Conservation (phyloP, 2,888 invertebrate genomes). For the Plebejus melissa region DNA sequence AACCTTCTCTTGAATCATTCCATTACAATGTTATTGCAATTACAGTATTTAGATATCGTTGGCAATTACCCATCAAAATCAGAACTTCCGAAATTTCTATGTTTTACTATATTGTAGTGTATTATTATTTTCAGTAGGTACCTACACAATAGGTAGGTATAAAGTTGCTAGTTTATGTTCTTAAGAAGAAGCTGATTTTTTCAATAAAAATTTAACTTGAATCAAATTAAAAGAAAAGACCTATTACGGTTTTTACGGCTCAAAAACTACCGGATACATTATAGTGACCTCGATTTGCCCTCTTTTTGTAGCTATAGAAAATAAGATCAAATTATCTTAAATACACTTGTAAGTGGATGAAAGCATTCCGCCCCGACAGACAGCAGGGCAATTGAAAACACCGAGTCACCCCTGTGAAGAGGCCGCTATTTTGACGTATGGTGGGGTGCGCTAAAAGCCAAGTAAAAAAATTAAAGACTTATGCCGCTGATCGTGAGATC, state of each 20-base stretch:
- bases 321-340: conserved; percentile 29
- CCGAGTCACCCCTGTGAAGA: conserved; percentile 50
- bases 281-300: conserved; percentile 6
- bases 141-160: not conserved
- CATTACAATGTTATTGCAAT: too few relatives aligned
- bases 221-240: not conserved
- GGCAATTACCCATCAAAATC: too few relatives aligned
- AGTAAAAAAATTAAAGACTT: conserved; percentile 26
- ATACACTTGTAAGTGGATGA: conserved; percentile 38
- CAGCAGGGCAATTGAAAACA: conserved; percentile 34
- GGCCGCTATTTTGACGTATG: conserved; percentile 57
- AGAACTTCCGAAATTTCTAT: too few relatives aligned
- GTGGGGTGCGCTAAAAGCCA: conserved; percentile 32
- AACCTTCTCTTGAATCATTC: too few relatives aligned
- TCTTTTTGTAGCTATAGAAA: conserved; percentile 25
- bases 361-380: conserved; percentile 41
- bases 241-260: not conserved
- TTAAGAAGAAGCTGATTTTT: not conserved
- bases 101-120: too few relatives aligned
- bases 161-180: not conserved
- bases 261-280: conserved; percentile 15
- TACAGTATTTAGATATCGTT: too few relatives aligned
- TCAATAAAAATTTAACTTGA: not conserved
- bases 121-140: not conserved
- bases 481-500: conserved; percentile 17